phyloP scores from a whole-genome alignment of 2,888 invertebrate genomes.

The Xestia c-nigrum region DNA sequence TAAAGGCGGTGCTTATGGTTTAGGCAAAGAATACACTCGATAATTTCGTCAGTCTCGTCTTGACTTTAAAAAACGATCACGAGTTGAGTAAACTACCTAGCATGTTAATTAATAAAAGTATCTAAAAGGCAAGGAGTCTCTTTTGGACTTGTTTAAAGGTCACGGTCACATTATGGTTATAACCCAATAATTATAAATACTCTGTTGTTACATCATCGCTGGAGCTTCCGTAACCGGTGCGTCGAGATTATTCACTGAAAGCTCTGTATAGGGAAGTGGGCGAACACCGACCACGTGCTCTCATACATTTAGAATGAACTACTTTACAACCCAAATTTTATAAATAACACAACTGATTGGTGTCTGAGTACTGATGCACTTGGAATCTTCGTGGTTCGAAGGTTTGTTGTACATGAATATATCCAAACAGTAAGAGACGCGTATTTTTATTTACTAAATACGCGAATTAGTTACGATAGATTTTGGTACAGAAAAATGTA shows the following conservation, averaged over 20 bases:
- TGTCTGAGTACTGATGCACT: slow-evolving; percentile 18
- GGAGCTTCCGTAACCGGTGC: slow-evolving; percentile 21
- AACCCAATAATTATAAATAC: slow-evolving; percentile 23
- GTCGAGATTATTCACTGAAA: slow-evolving; percentile 23
- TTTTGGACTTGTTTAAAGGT: slow-evolving; percentile 16
- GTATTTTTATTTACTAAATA: background rate
- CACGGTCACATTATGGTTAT: background rate
- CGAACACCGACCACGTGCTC: slow-evolving; percentile 35
- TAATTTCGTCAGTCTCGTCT: background rate
- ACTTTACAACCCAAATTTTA: slow-evolving; percentile 17
- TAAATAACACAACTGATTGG: slow-evolving; percentile 18
- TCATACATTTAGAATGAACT: slow-evolving; percentile 29
- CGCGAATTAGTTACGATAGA: background rate
- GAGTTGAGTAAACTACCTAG: background rate
- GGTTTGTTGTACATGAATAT: background rate
- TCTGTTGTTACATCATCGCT: slow-evolving; percentile 26
- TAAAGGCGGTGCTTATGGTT: slow-evolving; percentile 1
- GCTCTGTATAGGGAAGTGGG: slow-evolving; percentile 18
- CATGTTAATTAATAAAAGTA: slow-evolving; percentile 3
- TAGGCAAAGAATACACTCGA: background rate
- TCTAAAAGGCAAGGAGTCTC: background rate
- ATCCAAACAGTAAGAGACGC: background rate
- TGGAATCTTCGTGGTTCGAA: background rate
- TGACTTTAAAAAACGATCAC: slow-evolving; percentile 3
- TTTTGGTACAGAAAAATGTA: background rate